Evolutionary conservation across 2,888 invertebrate genomes (phyloP).

Genomic region (Gastracanthus pulcherrimus): DNA sequence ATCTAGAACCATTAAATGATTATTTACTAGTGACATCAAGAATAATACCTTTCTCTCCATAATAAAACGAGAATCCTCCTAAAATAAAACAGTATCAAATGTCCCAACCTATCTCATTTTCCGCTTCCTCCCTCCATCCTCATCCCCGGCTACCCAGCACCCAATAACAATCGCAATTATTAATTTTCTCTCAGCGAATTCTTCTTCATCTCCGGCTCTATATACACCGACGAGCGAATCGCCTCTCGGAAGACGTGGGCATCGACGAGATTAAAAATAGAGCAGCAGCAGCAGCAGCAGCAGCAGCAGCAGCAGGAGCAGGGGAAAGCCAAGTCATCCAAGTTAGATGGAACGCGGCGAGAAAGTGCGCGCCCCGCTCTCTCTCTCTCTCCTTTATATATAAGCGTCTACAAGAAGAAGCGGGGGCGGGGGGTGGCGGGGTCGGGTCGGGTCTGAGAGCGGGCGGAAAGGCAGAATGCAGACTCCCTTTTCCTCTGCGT

Average conservation of each 20-base stretch:
- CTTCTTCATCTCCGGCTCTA: background rate
- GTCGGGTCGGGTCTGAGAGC: background rate
- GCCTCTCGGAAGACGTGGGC: background rate
- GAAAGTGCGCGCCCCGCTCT: too few species aligned
- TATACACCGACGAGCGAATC: background rate
- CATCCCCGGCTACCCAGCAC: background rate
- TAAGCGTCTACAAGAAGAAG: slow-evolving; percentile 7
- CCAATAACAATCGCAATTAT: slow-evolving; percentile 5
- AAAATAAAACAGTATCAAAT: background rate
- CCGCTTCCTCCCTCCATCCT: background rate
- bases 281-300: slow-evolving; percentile 1
- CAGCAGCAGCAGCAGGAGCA: background rate
- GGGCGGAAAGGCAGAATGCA: slow-evolving; percentile 38
- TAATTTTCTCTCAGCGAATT: background rate
- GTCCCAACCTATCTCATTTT: background rate
- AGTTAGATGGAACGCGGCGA: slow-evolving; percentile 59
- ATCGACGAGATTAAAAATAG: slow-evolving; percentile 55
- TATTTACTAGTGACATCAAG: too few species aligned
- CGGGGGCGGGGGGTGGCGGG: background rate
- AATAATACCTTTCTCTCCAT: too few species aligned
- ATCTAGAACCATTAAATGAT: too few species aligned
- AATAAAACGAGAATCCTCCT: background rate
- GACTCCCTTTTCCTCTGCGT: slow-evolving; percentile 52
- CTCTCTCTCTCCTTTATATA: too few species aligned
- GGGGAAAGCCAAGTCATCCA: slow-evolving; percentile 59